Evolutionary conservation across 2,797 vertebrate species (phyloP).

Genomic region (Pantherophis vulpinus): DNA sequence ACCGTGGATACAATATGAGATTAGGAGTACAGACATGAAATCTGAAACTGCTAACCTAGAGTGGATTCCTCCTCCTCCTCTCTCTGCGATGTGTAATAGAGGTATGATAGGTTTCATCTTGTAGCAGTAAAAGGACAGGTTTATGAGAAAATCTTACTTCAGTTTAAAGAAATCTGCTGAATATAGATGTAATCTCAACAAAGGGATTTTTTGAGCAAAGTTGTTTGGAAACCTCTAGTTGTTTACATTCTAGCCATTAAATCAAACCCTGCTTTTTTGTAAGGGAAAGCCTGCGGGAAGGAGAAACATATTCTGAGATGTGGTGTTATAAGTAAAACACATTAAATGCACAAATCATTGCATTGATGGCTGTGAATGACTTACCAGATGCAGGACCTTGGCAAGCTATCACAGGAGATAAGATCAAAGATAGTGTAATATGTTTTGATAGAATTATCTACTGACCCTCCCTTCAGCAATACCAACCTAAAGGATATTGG

Average conservation of each 20-base stretch:
- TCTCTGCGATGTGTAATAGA: not conserved
- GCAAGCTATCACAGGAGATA: not conserved
- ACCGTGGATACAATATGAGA: not conserved
- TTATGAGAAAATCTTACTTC: not conserved
- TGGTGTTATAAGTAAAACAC: not conserved
- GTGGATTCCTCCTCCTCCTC: not conserved
- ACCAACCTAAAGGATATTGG: not conserved
- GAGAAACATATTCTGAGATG: not conserved
- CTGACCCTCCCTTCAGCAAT: not conserved
- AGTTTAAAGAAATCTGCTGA: not conserved
- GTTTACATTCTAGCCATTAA: not conserved
- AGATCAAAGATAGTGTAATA: not conserved
- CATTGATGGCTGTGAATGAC: not conserved
- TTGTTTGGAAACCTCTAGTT: not conserved
- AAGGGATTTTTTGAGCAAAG: not conserved
- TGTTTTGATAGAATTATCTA: not conserved
- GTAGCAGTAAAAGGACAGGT: not conserved
- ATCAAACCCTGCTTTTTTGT: not conserved
- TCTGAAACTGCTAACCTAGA: not conserved
- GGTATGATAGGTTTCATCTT: not conserved
- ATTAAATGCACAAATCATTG: not conserved
- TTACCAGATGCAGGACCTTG: not conserved
- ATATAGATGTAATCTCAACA: not conserved
- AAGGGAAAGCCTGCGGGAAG: not conserved
- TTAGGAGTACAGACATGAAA: not conserved